Conservation (phyloP, 2,888 invertebrate species). For the Oxystoma pomonae region DNA sequence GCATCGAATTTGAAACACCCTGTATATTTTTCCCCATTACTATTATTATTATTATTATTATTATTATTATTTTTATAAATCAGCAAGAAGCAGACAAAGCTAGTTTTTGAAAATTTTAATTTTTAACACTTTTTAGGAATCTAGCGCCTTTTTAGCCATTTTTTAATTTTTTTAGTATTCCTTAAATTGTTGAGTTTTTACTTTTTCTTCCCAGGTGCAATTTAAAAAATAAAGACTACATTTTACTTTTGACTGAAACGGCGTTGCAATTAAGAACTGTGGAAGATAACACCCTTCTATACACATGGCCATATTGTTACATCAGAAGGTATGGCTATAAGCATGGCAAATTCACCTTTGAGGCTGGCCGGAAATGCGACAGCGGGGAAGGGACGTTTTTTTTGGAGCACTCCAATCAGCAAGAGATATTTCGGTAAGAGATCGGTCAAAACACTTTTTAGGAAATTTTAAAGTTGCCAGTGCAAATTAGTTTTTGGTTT, state of each 20-base stretch:
- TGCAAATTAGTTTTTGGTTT: no score
- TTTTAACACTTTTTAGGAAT: no score
- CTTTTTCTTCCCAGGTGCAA: no score
- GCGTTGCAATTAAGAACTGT: constrained; percentile 70
- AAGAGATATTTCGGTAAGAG: constrained; percentile 62
- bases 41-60: no score
- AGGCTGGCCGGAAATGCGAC: constrained; percentile 82
- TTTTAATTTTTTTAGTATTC: no score
- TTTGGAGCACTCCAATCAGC: constrained; percentile 75
- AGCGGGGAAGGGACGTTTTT: constrained; percentile 82
- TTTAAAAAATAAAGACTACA: constrained; percentile 63
- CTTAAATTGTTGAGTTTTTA: no score
- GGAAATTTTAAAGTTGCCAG: no score
- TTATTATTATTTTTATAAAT: no score
- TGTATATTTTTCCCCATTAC: no score
- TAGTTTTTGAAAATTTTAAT: neutral
- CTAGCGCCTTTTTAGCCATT: no score
- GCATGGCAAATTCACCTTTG: constrained; percentile 81
- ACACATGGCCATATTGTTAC: constrained; percentile 81
- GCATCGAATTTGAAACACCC: no score
- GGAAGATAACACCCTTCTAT: constrained; percentile 61
- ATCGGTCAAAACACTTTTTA: no score
- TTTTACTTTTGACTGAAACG: constrained; percentile 68
- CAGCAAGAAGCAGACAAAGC: neutral
- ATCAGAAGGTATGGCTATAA: constrained; percentile 80